Base-by-base conservation (phyloP, 2,888 invertebrate genomes). In the Phaonia tiefii region DNA sequence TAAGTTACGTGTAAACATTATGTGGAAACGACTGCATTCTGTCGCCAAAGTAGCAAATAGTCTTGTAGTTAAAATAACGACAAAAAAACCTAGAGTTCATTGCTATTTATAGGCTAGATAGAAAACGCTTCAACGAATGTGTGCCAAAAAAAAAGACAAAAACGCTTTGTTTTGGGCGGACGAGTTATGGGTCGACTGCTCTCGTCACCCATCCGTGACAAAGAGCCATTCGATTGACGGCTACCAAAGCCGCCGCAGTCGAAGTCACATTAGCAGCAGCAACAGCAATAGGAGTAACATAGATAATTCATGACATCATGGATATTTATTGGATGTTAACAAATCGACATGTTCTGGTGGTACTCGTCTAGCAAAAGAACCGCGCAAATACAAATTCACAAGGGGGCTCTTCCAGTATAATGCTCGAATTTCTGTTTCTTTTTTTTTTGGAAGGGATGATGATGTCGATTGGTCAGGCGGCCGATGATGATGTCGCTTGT, bases 281-380 rank as follows among this genome's bases (percentile, higher is more conserved):
- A 63, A 20, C 42, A 13, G 11, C 37, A 37, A 1, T 37, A 37
- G 58, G 15, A 37, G 25, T 58, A 20, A 63, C 20, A 63, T 22
- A 63, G 10, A 8, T 58, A 58, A 58, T n/a, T 63, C 63, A 63
- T 63, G 63, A 63, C 63, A 63, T 63, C 63, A 63, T 63, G 39
- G 63, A 39, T 63, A 63, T 63, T 63, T 63, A 63, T 65, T 75
- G 65, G 73, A 73, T 71, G 77, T 51, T 78, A 78, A 75, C 74
- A 77, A 81, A 72, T 77, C 74, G 67, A 63, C 67, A 31, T 31
- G 8, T 31, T n/a, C n/a, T n/a, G 5, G 37, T 10, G 37, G 37
- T 10, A 51, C 51, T 22, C n/a, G 22, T 17, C 20, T 22, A 54
- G 13, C 56, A 37, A 63, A n/a, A 63, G 63, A 63, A 63, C 42